A percentile compares a stretch with the other conserved stretches of the same genome.
Conservation (phyloP, 2,113 vertebrate genomes). For the Rhegmatorhina hoffmannsi region DNA sequence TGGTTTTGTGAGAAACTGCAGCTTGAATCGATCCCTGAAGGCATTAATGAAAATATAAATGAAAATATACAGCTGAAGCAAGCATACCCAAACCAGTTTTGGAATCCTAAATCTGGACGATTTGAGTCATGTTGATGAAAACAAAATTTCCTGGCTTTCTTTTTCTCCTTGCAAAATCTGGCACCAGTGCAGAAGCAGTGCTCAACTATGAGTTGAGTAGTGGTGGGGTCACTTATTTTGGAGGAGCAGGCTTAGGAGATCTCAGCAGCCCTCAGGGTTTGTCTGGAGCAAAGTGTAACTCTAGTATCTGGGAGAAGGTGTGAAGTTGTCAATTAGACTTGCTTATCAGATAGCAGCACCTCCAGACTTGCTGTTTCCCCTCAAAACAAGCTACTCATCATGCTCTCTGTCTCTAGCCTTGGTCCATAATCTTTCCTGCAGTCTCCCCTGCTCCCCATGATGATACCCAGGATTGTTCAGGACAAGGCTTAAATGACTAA, state of each 20-base stretch:
- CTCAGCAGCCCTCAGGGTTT: not conserved
- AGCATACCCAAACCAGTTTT: not conserved
- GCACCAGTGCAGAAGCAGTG: not conserved
- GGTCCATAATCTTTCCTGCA: not conserved
- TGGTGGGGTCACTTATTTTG: fast-evolving
- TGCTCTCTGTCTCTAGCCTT: not conserved
- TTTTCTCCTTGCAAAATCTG: not conserved
- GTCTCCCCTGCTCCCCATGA: not conserved
- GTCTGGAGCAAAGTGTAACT: not conserved
- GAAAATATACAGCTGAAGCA: not conserved
- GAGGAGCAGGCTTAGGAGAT: not conserved
- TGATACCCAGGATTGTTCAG: not conserved
- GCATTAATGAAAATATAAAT: not conserved
- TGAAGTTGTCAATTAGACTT: not conserved
- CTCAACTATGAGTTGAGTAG: not conserved
- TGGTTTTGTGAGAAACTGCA: not conserved
- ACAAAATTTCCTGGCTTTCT: not conserved
- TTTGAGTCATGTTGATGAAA: not conserved
- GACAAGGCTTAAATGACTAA: not conserved
- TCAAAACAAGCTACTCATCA: not conserved
- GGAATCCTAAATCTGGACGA: not conserved
- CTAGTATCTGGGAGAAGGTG: not conserved
- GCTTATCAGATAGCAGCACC: not conserved
- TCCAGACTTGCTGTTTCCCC: not conserved
- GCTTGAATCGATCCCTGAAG: not conserved